phyloP scores from a whole-genome alignment of 2,888 invertebrate species.

The Choristoneura rosaceana region DNA sequence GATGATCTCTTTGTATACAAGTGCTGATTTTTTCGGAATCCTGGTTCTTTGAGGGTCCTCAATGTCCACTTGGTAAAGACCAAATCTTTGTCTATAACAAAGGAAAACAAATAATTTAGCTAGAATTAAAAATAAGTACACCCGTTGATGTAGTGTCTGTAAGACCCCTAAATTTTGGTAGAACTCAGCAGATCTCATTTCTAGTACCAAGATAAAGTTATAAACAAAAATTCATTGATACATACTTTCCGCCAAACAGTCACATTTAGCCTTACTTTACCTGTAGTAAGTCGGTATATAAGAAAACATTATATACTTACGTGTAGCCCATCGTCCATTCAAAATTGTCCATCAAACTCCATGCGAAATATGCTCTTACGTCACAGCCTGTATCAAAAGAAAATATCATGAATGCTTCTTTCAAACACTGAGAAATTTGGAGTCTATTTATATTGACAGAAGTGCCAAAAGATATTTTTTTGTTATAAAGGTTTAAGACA shows the following conservation, averaged over 20 bases:
- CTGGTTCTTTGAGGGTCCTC: constrained; percentile 79
- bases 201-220: too few species aligned
- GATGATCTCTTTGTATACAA: constrained; percentile 73
- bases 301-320: constrained; percentile 54
- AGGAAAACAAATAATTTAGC: neutral
- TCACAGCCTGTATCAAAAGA: constrained; percentile 53
- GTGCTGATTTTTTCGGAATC: constrained; percentile 83
- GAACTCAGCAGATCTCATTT: too few species aligned
- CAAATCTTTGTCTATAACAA: constrained; percentile 79
- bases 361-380: constrained; percentile 78
- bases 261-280: too few species aligned
- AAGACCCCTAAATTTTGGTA: too few species aligned
- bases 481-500: neutral
- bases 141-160: too few species aligned
- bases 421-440: too few species aligned
- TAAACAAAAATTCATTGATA: too few species aligned
- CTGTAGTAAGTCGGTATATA: too few species aligned
- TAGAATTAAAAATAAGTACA: too few species aligned
- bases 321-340: constrained; percentile 83
- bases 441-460: too few species aligned
- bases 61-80: constrained; percentile 86
- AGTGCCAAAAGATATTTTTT: too few species aligned
- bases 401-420: neutral
- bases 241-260: too few species aligned
- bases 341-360: constrained; percentile 86